Percentiles rank a stretch among this genome's conserved stretches.
phyloP scores from a whole-genome alignment of 2,113 vertebrate species.

The Hemichromis elongatus region DNA sequence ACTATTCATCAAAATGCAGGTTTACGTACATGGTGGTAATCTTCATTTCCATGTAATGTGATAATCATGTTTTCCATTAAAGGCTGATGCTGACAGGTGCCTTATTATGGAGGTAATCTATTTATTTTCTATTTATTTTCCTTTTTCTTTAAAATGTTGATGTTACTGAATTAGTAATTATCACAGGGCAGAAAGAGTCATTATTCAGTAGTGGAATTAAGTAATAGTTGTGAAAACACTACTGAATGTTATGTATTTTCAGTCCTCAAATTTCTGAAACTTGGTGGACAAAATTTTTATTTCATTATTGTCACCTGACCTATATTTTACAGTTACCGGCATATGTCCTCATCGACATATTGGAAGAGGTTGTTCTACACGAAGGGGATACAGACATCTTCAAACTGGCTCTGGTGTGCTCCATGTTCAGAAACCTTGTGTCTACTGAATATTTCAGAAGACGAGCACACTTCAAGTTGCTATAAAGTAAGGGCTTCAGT shows the following conservation, averaged over 20 bases:
- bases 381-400: neutral
- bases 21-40: too few species aligned
- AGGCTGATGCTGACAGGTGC: too few species aligned
- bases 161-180: neutral
- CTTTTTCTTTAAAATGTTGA: rapidly evolving
- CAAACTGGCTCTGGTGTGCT: neutral
- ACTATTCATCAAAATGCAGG: too few species aligned
- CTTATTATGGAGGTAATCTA: too few species aligned
- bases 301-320: neutral
- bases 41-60: too few species aligned
- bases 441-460: neutral
- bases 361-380: neutral
- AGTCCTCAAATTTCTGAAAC: too few species aligned
- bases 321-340: neutral
- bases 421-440: neutral
- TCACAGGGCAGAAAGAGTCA: rapidly evolving
- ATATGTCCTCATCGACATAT: neutral
- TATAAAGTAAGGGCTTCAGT: neutral
- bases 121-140: too few species aligned
- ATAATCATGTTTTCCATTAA: too few species aligned
- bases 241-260: too few species aligned
- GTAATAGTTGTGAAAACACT: rapidly evolving
- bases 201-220: rapidly evolving
- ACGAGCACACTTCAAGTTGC: too few species aligned
- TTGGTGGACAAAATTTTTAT: neutral